These are phyloP conservation scores for Cavia aperea DNA, from an alignment of 2,113 vertebrate genomes.

Conservation along the genomic window DNA sequence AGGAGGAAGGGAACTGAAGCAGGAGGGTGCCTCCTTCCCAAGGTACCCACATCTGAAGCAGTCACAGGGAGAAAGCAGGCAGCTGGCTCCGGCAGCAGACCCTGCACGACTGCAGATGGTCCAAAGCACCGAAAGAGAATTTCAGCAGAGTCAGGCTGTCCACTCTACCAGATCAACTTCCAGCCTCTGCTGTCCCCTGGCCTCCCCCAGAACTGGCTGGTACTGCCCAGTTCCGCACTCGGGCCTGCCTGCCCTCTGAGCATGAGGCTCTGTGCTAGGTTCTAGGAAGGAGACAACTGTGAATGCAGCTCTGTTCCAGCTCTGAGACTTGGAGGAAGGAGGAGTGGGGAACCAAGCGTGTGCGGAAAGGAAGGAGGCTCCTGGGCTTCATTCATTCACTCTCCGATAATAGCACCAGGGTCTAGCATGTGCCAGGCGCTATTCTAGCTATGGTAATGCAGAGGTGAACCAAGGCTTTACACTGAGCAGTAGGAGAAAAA, in stretches of 20 bases:
- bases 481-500: background rate
- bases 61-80: background rate
- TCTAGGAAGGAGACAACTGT: background rate
- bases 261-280: background rate
- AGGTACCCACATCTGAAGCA: fast-evolving
- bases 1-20: background rate
- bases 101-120: fast-evolving
- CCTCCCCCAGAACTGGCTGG: background rate
- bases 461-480: background rate
- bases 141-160: background rate
- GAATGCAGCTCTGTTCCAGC: background rate
- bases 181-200: fast-evolving
- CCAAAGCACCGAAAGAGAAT: background rate
- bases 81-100: background rate
- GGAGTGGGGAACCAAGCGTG: too few species aligned
- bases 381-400: background rate
- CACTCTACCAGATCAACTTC: background rate
- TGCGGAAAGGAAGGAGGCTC: background rate
- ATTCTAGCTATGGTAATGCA: background rate
- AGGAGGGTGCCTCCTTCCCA: background rate
- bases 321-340: background rate
- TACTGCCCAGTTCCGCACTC: fast-evolving
- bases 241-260: background rate
- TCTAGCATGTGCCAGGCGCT: background rate
- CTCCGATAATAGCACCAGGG: background rate